These are phyloP conservation scores for Helicolenus hilgendorfi DNA, from an alignment of 2,797 vertebrate genomes.

Conservation along the genomic window DNA sequence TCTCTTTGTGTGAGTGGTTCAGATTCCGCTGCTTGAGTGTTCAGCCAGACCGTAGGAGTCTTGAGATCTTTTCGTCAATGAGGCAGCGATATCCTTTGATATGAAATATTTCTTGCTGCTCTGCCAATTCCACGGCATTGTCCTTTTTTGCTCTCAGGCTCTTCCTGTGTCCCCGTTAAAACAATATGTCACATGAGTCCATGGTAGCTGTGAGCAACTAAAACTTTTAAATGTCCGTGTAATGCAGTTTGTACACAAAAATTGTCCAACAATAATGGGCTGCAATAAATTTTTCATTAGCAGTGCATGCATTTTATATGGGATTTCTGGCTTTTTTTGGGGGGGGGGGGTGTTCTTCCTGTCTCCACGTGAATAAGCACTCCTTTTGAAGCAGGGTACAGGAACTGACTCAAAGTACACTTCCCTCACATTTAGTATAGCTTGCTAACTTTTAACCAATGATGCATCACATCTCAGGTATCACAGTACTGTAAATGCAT, in stretches of 20 bases:
- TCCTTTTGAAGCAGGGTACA: background rate
- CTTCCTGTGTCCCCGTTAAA: conserved; percentile 31
- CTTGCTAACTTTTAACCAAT: background rate
- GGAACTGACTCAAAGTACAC: background rate
- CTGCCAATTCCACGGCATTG: conserved; percentile 7
- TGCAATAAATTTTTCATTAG: conserved; percentile 32
- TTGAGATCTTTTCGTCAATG: conserved; percentile 36
- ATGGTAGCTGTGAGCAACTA: conserved; percentile 6
- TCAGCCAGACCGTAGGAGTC: conserved; percentile 28
- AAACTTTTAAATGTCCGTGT: conserved; percentile 22
- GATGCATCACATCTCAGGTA: background rate
- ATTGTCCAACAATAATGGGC: conserved; percentile 10
- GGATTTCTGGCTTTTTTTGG: background rate
- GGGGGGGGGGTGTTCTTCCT: background rate
- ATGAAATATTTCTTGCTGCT: background rate
- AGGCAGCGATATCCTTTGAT: background rate
- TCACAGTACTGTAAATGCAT: background rate
- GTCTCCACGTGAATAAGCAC: background rate
- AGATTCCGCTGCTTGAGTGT: conserved; percentile 18
- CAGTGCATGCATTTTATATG: background rate
- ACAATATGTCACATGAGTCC: conserved; percentile 16
- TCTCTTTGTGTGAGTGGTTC: background rate
- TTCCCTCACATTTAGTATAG: background rate
- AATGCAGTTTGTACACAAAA: conserved; percentile 1
- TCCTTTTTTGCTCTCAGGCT: conserved; percentile 30